phyloP scores from a whole-genome alignment of 2,888 invertebrate species.

The Agrotis puta region DNA sequence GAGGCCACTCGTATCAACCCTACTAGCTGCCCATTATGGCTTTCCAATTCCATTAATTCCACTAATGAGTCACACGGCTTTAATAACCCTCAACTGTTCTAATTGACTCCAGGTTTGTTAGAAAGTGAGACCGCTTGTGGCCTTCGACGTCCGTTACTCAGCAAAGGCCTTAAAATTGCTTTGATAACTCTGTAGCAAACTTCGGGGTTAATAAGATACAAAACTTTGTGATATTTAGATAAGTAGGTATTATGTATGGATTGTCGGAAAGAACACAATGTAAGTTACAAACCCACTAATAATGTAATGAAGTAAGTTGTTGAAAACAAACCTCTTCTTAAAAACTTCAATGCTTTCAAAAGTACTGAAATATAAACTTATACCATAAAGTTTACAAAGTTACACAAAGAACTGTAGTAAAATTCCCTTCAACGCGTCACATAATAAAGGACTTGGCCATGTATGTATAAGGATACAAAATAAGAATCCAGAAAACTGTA shows the following conservation, averaged over 20 bases:
- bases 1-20: constrained; percentile 35
- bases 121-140: constrained; percentile 37
- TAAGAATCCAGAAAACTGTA: constrained; percentile 44
- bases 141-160: constrained; percentile 31
- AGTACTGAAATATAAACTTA: constrained; percentile 29
- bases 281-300: background rate
- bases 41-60: constrained; percentile 55
- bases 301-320: background rate
- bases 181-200: constrained; percentile 35
- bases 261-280: background rate
- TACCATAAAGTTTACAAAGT: constrained; percentile 31
- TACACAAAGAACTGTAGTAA: constrained; percentile 35
- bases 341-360: constrained; percentile 7
- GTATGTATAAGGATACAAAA: constrained; percentile 38
- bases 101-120: constrained; percentile 51
- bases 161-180: constrained; percentile 33
- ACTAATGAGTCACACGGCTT: constrained; percentile 51
- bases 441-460: constrained; percentile 38
- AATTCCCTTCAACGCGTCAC: constrained; percentile 17
- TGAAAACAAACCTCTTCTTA: constrained; percentile 4
- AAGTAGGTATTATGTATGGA: background rate
- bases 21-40: constrained; percentile 35
- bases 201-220: constrained; percentile 34
- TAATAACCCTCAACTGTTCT: constrained; percentile 49
- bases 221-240: constrained; percentile 23